These are phyloP conservation scores for Spinus pinus DNA, from an alignment of 2,797 vertebrate genomes.

Conservation along the genomic window DNA sequence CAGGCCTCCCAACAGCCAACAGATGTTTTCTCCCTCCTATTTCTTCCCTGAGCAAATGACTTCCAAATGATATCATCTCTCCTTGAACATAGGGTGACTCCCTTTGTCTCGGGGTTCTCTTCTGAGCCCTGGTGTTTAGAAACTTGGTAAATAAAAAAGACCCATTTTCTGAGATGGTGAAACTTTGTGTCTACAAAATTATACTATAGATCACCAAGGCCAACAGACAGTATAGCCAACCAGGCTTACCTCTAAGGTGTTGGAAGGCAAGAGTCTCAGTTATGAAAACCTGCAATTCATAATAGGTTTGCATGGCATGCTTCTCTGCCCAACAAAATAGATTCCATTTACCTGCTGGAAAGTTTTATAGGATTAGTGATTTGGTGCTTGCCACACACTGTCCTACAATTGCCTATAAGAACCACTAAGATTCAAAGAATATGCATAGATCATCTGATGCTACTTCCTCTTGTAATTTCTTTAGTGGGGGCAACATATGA, in stretches of 20 bases:
- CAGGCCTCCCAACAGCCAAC: neutral
- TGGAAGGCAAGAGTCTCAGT: neutral
- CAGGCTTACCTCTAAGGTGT: neutral
- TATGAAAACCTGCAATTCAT: neutral
- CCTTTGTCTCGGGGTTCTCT: neutral
- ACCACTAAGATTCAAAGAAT: neutral
- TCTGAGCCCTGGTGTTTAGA: neutral
- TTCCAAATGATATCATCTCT: conserved; percentile 19
- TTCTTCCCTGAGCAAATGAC: neutral
- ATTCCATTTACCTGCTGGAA: neutral
- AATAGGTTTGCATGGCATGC: neutral
- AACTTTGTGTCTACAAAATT: neutral
- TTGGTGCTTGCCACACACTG: neutral
- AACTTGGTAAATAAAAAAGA: neutral
- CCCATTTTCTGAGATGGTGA: neutral
- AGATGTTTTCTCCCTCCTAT: conserved; percentile 33
- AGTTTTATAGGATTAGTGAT: neutral
- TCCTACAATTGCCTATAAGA: neutral
- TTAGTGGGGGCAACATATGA: neutral
- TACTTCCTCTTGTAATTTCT: neutral
- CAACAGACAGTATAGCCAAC: neutral
- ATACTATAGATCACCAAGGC: neutral
- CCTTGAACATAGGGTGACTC: neutral
- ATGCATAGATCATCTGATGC: neutral
- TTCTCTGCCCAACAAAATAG: neutral